Base-by-base conservation (phyloP, 2,888 invertebrate species). In the Trissolcus brochymenae region DNA sequence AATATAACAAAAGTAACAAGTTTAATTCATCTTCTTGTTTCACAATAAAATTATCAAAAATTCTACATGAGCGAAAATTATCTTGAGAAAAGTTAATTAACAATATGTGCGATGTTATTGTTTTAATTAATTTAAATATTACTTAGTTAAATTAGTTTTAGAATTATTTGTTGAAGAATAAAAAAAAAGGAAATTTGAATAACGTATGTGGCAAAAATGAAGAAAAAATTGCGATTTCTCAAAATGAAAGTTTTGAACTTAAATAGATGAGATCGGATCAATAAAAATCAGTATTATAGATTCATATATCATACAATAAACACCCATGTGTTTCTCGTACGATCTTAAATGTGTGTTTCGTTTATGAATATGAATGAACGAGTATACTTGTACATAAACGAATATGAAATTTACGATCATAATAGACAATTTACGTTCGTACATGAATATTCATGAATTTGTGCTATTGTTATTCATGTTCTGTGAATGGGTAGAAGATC, bases 351-450 rank as follows among this genome's bases (percentile, higher is more conserved):
- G 53, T 35, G 55, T 35, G 35, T 35, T 41, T 60, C 61, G 14
- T 60, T 60, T 55, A 73, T 73, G 73, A 73, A 73, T 73, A 73
- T 73, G 73, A 55, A 73, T 73, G 73, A 66, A 66, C 56, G 61
- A 60, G 73, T 59, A 56, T 50, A 66, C 56, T 73, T 66, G 61
- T 73, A 60, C 60, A 73, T 73, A 73, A 66, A 66, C 65, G 65
- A 66, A 56, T 61, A 43, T 35, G 66, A 66, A 73, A 66, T 73
- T 73, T 73, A 66, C 50, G 73, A 73, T 73, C 59, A 66, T 73
- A 61, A 61, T 73, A 73, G 65, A 66, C 56, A 66, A 61, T 73
- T 66, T 73, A 73, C 65, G 65, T 65, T 49, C 40, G n/a, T 11
- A n/a, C 50, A 55, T 73, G 66, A 41, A 73, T 73, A 73, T 66